Conservation (phyloP, 2,888 invertebrate genomes). For the Lathronympha strigana region DNA sequence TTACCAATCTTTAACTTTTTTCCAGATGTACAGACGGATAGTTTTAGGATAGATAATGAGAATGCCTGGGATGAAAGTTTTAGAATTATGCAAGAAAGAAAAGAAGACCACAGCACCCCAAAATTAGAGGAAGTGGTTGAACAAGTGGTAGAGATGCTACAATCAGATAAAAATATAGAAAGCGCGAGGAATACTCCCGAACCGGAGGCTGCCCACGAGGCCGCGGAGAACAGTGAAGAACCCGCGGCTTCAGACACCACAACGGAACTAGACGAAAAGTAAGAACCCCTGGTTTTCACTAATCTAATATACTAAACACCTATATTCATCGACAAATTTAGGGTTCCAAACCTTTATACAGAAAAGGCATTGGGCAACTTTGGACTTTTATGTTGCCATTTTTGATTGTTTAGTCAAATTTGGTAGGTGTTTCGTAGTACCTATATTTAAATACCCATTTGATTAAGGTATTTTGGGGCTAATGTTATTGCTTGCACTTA, state of each 20-base stretch:
- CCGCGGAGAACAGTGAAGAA: background rate
- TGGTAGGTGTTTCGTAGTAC: too few species aligned
- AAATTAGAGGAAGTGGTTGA: constrained; percentile 68
- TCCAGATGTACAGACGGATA: constrained; percentile 40
- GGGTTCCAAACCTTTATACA: too few species aligned
- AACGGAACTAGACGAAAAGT: constrained; percentile 6
- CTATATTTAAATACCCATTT: too few species aligned
- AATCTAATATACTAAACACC: background rate
- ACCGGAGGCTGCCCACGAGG: background rate
- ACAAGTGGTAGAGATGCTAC: constrained; percentile 57
- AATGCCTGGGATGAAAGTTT: constrained; percentile 30
- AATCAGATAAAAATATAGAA: constrained; percentile 26
- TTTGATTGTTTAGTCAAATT: too few species aligned
- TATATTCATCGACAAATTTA: too few species aligned
- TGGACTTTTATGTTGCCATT: too few species aligned
- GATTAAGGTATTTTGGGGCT: too few species aligned
- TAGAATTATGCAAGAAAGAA: constrained; percentile 26
- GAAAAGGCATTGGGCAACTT: too few species aligned
- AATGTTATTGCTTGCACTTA: too few species aligned
- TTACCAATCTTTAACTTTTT: too few species aligned
- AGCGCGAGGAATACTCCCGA: constrained; percentile 11
- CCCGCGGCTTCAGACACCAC: background rate
- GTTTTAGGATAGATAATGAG: constrained; percentile 37
- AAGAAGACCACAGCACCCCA: constrained; percentile 57
- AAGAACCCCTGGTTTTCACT: background rate